Evolutionary conservation across 1,140 invertebrate species (phyloP).

Genomic region (Orchestia grillus): DNA sequence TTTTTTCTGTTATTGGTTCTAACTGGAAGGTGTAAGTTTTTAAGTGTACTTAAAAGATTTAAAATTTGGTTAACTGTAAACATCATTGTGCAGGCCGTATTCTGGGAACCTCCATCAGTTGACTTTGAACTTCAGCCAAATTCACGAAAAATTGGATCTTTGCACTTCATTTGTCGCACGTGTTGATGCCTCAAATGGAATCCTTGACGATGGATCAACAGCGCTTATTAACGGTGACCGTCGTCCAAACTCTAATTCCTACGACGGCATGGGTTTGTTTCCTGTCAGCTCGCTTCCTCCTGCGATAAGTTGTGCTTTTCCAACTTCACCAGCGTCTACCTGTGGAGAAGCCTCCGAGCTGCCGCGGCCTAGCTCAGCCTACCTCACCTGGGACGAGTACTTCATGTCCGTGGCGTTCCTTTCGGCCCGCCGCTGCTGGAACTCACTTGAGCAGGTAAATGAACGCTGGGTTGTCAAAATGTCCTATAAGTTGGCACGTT

Average conservation of each 20-base stretch:
- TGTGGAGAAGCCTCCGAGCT: background rate
- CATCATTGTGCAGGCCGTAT: background rate
- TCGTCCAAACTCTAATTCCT: background rate
- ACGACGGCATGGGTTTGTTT: background rate
- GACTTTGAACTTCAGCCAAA: background rate
- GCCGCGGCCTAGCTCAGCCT: constrained; percentile 70
- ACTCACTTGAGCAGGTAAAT: background rate
- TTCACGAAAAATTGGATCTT: background rate
- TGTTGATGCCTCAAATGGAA: background rate
- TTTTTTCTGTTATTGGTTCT: too few species aligned
- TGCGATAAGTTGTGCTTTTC: background rate
- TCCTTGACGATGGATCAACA: background rate
- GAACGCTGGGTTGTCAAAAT: too few species aligned
- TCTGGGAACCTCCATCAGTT: background rate
- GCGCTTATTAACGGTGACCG: background rate
- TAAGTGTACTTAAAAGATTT: background rate
- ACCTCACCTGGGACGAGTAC: constrained; percentile 76
- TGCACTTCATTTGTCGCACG: background rate
- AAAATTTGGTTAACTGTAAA: background rate
- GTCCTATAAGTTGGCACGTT: too few species aligned
- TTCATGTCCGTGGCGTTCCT: constrained; percentile 76
- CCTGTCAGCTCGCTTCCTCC: too few species aligned
- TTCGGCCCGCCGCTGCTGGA: constrained; percentile 75
- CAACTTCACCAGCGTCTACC: background rate
- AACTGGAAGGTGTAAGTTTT: too few species aligned